These are phyloP conservation scores for Nyctibius bracteatus DNA, from an alignment of 2,113 vertebrate genomes.

Conservation along the genomic window DNA sequence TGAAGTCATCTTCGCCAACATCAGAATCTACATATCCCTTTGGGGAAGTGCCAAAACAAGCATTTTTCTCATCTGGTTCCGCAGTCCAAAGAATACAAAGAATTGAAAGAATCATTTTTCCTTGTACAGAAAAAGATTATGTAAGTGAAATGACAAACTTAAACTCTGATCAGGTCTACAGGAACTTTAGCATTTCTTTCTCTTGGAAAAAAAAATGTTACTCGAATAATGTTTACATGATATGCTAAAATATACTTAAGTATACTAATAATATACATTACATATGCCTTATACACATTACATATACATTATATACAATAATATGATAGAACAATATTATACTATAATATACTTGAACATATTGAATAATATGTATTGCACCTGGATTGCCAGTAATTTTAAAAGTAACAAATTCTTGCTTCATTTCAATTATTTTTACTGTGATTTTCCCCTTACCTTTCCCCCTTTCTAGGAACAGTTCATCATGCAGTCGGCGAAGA, in stretches of 20 bases:
- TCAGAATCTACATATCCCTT: conserved; percentile 20
- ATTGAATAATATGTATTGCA: not conserved
- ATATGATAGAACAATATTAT: not conserved
- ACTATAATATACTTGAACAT: not conserved
- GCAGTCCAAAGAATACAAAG: not conserved
- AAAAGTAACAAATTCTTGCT: not conserved
- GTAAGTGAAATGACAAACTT: not conserved
- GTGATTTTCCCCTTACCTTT: not conserved
- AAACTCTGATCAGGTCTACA: not conserved
- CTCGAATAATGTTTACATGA: not conserved
- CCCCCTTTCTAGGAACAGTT: not conserved
- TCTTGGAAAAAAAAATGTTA: not conserved
- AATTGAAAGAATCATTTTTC: not conserved
- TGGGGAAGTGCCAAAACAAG: conserved; percentile 26
- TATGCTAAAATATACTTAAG: not conserved
- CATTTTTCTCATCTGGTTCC: conserved; percentile 1
- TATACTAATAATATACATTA: not conserved
- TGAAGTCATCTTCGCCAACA: conserved; percentile 24
- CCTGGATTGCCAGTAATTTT: not conserved
- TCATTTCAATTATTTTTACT: not conserved
- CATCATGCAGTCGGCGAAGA: not conserved
- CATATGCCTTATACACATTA: not conserved
- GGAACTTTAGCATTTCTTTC: not conserved
- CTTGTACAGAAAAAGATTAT: not conserved
- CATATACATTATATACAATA: not conserved